Evolutionary conservation across 2,888 invertebrate genomes (phyloP).

Genomic region (Parnassius mnemosyne): DNA sequence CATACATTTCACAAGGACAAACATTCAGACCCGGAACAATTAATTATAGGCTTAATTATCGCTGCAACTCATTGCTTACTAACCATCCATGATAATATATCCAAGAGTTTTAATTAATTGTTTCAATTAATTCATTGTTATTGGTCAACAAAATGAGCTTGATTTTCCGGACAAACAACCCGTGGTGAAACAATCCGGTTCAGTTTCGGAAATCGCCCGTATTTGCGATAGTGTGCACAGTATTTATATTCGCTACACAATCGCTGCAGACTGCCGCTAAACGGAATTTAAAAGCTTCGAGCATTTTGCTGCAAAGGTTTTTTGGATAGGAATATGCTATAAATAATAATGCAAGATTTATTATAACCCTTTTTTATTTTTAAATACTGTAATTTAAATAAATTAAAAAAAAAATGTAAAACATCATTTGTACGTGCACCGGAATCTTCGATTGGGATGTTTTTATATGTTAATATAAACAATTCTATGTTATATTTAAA

Average conservation of each 20-base stretch:
- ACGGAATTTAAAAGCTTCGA: slow-evolving; percentile 62
- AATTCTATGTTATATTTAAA: too few species aligned
- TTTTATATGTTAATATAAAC: too few species aligned
- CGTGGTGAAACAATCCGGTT: not conserved
- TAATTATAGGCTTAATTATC: too few species aligned
- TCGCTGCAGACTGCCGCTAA: slow-evolving; percentile 42
- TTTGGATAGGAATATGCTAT: slow-evolving; percentile 40
- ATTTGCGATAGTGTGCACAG: slow-evolving; percentile 28
- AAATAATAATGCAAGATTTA: slow-evolving; percentile 21
- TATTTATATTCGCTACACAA: slow-evolving; percentile 42
- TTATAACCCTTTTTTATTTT: not conserved
- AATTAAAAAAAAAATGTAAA: too few species aligned
- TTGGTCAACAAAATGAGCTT: not conserved
- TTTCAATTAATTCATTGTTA: not conserved
- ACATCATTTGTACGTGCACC: too few species aligned
- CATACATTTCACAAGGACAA: too few species aligned
- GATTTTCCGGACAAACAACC: slow-evolving; percentile 6
- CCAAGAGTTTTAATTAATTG: not conserved
- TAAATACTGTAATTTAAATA: too few species aligned
- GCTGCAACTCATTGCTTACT: too few species aligned
- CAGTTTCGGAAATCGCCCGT: slow-evolving; percentile 17
- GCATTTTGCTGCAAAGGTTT: slow-evolving; percentile 42
- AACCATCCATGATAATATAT: too few species aligned
- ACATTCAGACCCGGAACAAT: too few species aligned
- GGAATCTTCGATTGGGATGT: too few species aligned